A percentile compares a stretch with the other conserved stretches of the same genome.
Evolutionary conservation across 2,797 vertebrate species (phyloP).

Genomic region (Champsocephalus esox): DNA sequence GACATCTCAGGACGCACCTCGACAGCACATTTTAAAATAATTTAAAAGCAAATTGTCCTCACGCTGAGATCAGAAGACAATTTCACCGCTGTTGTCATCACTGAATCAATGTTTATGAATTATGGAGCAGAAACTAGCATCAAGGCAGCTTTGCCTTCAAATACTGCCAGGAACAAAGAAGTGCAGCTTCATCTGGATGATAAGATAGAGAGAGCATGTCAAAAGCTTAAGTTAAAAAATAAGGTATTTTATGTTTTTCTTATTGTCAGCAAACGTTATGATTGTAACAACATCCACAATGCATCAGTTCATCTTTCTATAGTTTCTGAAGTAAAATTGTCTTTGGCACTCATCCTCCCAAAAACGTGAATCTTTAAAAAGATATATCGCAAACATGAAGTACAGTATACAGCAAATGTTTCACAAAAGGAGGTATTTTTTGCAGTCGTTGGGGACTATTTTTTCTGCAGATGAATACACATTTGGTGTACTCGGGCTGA

Average conservation of each 20-base stretch:
- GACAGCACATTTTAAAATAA: slow-evolving; percentile 45
- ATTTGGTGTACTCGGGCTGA: not conserved
- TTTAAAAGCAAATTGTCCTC: slow-evolving; percentile 55
- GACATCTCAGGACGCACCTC: slow-evolving; percentile 30
- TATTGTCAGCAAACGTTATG: not conserved
- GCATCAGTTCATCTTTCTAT: not conserved
- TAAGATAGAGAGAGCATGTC: not conserved
- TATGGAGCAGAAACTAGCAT: slow-evolving; percentile 50
- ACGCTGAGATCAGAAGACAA: slow-evolving; percentile 53
- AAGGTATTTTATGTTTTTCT: not conserved
- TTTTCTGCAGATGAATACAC: not conserved
- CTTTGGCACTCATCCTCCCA: not conserved
- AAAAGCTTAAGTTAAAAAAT: not conserved
- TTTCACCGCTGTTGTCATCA: slow-evolving; percentile 19
- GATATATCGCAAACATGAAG: no score
- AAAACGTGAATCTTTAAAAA: no score
- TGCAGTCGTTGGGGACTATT: not conserved
- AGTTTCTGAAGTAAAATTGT: not conserved
- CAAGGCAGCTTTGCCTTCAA: slow-evolving; percentile 22
- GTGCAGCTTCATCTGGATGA: slow-evolving; percentile 12
- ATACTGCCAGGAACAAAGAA: slow-evolving; percentile 19
- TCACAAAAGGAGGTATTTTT: not conserved
- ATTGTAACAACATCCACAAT: no score
- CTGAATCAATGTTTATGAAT: slow-evolving; percentile 57
- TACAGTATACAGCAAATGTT: not conserved